phyloP scores from a whole-genome alignment of 2,113 vertebrate species.

The Ctenomys sociabilis region DNA sequence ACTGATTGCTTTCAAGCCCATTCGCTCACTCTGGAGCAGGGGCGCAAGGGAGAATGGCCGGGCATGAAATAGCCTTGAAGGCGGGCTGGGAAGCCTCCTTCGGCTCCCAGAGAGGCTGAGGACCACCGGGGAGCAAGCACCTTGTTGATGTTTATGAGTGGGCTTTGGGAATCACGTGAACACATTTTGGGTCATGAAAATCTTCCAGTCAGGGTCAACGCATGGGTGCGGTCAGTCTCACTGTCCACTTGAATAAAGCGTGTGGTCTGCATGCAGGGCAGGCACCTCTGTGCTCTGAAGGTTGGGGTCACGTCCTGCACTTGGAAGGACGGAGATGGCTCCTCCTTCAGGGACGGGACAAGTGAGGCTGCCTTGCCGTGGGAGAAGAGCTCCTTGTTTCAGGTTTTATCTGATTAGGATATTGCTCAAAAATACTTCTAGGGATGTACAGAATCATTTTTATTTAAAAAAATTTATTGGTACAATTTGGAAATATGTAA shows the following conservation, averaged over 20 bases:
- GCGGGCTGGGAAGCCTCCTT: not conserved
- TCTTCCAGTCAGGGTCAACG: not conserved
- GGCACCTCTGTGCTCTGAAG: accelerated
- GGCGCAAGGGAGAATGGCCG: not conserved
- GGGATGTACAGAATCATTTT: not conserved
- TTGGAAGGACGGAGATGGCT: not conserved
- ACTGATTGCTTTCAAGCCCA: no score
- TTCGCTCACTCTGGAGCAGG: not conserved
- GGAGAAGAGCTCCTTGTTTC: not conserved
- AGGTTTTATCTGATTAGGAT: not conserved
- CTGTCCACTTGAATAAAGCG: not conserved
- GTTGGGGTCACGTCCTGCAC: not conserved
- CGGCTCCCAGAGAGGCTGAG: not conserved
- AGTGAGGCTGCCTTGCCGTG: not conserved
- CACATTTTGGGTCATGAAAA: not conserved
- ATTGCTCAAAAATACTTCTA: not conserved
- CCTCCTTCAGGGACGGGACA: not conserved
- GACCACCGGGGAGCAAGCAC: not conserved
- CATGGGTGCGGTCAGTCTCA: no score
- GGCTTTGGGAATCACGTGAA: not conserved
- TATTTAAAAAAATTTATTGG: not conserved
- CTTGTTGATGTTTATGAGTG: not conserved
- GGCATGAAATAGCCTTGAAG: not conserved
- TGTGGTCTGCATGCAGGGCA: not conserved
- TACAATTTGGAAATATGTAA: not conserved